phyloP scores from a whole-genome alignment of 2,797 vertebrate species.

The Meda fulgida region DNA sequence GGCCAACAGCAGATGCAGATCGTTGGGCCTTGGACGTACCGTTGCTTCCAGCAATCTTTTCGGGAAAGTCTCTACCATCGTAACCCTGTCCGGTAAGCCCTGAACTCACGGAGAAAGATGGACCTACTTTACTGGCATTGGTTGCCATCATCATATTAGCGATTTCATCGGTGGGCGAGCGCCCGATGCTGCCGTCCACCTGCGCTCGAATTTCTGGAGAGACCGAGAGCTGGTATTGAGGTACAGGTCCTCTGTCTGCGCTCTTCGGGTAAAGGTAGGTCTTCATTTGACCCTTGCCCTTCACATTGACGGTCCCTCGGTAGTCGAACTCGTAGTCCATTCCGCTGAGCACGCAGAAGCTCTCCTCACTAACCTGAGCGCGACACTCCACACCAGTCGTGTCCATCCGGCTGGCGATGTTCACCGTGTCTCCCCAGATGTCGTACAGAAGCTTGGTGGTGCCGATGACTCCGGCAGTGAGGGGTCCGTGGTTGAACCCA shows the following conservation, averaged over 20 bases:
- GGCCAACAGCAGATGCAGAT: constrained; percentile 68
- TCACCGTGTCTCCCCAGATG: constrained; percentile 98
- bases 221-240: constrained; percentile 94
- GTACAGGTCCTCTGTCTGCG: constrained; percentile 85
- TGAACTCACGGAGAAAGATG: constrained; percentile 49
- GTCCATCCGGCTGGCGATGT: constrained; percentile 98
- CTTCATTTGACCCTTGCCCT: constrained; percentile 99
- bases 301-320: constrained; percentile 96
- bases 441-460: constrained; percentile 97
- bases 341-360: constrained; percentile 86
- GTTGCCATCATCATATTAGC: constrained; percentile 84
- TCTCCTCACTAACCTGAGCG: constrained; percentile 97
- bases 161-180: constrained; percentile 95
- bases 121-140: constrained; percentile 1
- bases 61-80: constrained; percentile 42
- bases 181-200: constrained; percentile 98
- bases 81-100: constrained; percentile 57
- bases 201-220: constrained; percentile 96
- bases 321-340: constrained; percentile 97
- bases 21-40: constrained; percentile 61
- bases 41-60: constrained; percentile 46
- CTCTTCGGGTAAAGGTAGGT: constrained; percentile 95
- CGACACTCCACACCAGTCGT: constrained; percentile 95
- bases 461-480: constrained; percentile 95
- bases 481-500: constrained; percentile 94